A percentile compares a stretch with the other conserved stretches of the same genome.
These are phyloP conservation scores for Taxidea taxus DNA, from an alignment of 2,113 vertebrate genomes.

Conservation along the genomic window DNA sequence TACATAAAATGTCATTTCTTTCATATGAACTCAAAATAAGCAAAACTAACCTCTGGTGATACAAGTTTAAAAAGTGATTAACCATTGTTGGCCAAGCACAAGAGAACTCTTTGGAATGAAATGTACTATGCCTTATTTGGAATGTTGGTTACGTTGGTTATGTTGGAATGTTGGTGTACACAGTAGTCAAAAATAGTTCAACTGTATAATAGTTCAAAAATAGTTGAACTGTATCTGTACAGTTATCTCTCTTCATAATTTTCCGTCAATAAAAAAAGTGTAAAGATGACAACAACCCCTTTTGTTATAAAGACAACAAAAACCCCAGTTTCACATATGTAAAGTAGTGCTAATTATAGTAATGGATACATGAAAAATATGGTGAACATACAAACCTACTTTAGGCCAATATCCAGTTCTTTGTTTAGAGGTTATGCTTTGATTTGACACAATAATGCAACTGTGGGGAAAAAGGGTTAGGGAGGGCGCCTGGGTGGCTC, in stretches of 20 bases:
- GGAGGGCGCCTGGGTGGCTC: too few species aligned
- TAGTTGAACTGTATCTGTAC: neutral
- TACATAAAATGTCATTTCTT: neutral
- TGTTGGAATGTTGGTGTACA: too few species aligned
- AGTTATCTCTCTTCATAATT: neutral
- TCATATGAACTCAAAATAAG: neutral
- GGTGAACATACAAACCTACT: neutral
- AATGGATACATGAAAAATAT: neutral
- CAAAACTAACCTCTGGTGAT: neutral
- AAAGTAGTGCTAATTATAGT: neutral
- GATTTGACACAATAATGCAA: neutral
- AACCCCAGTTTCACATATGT: neutral
- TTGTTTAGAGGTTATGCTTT: neutral
- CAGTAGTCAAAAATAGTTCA: neutral
- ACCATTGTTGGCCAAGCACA: rapidly evolving
- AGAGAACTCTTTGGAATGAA: neutral
- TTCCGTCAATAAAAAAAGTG: neutral
- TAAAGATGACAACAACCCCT: neutral
- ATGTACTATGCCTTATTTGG: neutral
- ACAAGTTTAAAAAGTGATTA: neutral
- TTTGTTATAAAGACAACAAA: neutral
- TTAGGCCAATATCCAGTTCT: neutral
- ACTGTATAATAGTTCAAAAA: too few species aligned
- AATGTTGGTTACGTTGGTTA: neutral
- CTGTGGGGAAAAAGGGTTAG: neutral